A percentile compares a stretch with the other conserved stretches of the same genome.
phyloP scores from a whole-genome alignment of 1,140 invertebrate genomes.

The Lordiphosa clarofinis region DNA sequence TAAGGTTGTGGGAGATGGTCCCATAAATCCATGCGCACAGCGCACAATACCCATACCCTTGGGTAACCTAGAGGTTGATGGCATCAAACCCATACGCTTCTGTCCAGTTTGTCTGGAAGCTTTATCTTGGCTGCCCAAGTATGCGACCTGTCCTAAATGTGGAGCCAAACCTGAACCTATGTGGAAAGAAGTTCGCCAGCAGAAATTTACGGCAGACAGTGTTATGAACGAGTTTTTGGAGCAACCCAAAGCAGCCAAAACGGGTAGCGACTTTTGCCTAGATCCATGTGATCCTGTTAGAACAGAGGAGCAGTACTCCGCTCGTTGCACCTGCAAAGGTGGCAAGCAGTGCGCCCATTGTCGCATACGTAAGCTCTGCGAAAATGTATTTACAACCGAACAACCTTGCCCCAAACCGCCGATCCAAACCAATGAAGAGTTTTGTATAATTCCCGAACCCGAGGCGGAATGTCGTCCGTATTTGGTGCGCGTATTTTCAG shows the following conservation, averaged over 20 bases:
- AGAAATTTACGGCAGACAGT: conserved; percentile 20
- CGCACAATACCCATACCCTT: conserved; percentile 34
- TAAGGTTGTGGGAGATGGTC: no score
- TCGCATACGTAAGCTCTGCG: conserved; percentile 48
- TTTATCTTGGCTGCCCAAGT: conserved; percentile 63
- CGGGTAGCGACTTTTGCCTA: conserved; percentile 10
- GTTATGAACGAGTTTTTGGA: conserved; percentile 35
- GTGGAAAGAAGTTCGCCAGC: background rate
- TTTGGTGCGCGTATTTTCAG: conserved; percentile 56
- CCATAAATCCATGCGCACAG: background rate
- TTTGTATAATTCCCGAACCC: conserved; percentile 16
- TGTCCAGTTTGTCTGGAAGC: conserved; percentile 50
- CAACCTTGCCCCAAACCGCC: conserved; percentile 7
- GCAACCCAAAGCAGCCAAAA: background rate
- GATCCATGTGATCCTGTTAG: conserved; percentile 19
- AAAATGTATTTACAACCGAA: conserved; percentile 35
- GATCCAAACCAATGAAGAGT: conserved; percentile 36
- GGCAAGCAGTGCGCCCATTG: conserved; percentile 54
- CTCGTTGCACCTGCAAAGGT: conserved; percentile 50
- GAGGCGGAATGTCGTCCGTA: conserved; percentile 41
- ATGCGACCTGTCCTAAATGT: conserved; percentile 34
- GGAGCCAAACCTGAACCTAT: conserved; percentile 28
- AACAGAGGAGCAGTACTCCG: background rate
- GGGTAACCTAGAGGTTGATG: conserved; percentile 12
- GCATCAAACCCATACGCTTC: conserved; percentile 38